phyloP scores from a whole-genome alignment of 2,113 vertebrate genomes.

The Eonycteris spelaea region DNA sequence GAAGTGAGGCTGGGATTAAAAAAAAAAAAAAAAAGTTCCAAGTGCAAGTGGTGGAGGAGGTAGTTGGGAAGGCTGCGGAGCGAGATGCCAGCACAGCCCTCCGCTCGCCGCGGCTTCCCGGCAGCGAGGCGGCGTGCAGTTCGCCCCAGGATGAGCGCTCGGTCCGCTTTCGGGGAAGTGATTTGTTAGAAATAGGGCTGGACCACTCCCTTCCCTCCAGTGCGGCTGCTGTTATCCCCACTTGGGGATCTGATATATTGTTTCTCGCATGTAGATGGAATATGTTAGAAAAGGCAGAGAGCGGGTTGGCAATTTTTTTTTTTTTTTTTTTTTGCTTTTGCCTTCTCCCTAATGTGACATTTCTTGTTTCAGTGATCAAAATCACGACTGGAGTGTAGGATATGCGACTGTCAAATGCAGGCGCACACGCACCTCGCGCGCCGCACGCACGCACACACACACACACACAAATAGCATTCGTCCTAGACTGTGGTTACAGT shows the following conservation, averaged over 20 bases:
- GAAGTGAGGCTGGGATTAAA: slow-evolving; percentile 33
- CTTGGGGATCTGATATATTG: neutral
- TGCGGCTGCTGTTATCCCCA: slow-evolving; percentile 49
- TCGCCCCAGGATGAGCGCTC: slow-evolving; percentile 32
- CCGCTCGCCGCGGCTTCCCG: slow-evolving; percentile 11
- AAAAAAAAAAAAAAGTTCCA: neutral
- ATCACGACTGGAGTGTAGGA: slow-evolving; percentile 78
- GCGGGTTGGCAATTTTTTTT: slow-evolving; percentile 65
- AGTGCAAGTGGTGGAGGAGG: neutral
- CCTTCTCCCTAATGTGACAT: slow-evolving; percentile 77
- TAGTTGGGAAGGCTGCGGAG: slow-evolving; percentile 4
- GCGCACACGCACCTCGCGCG: too few relatives aligned
- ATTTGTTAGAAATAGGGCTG: slow-evolving; percentile 45
- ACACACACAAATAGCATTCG: slow-evolving; percentile 39
- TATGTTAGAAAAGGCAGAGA: slow-evolving; percentile 3
- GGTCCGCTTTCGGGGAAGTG: slow-evolving; percentile 41
- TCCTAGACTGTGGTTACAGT: slow-evolving; percentile 81
- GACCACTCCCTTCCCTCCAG: slow-evolving; percentile 64
- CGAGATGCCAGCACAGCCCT: neutral
- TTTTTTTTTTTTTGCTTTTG: slow-evolving; percentile 38
- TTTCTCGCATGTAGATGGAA: neutral
- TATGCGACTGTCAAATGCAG: slow-evolving; percentile 83
- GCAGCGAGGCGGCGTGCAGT: slow-evolving; percentile 48
- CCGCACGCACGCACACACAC: neutral
- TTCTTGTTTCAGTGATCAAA: slow-evolving; percentile 85